Base-by-base conservation (phyloP, 2,888 invertebrate species). In the Zygothrica quintamaculata region DNA sequence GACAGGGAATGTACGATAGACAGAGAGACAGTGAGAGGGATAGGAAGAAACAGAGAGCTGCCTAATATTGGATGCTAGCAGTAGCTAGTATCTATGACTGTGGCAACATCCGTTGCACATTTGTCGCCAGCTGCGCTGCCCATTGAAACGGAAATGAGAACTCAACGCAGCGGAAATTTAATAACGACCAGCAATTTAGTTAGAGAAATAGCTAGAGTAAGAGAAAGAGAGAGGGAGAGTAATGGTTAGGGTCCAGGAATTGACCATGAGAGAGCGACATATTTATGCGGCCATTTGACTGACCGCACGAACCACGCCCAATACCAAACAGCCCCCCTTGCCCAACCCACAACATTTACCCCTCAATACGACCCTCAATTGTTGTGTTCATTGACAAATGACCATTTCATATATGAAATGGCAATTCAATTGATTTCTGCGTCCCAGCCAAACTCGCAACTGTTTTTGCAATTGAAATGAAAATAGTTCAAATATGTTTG, bases 91-190 rank as follows among this genome's bases (percentile, higher is more conserved):
- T 82, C 85, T 78, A 75, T 84, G 77, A 58, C 70, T 77, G 64
- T 72, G 79, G 69, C 65, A 74, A 81, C 79, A 84, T 84, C 82
- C 79, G 78, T 74, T 74, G 74, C 55, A 67, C 81, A 74, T 74
- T 67, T 61, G 78, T 67, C 68, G 74, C 71, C 80, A 80, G 80
- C 80, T 80, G 80, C 86, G 74, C 67, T 73, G 76, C 70, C 86
- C 79, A 82, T 85, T 73, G 80, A 73, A 87, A 84, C 82, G 82
- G 82, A 87, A 87, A 87, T 84, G 87, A 84, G 76, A 87, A 81
- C 82, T 87, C 87, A 84, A 84, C 82, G 87, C 85, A 84, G 82
- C 82, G 87, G 82, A 84, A 84, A 84, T 84, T 84, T 84, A 84
- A 84, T 84, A 84, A 84, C 84, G 82, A 84, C 74, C 87, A 84